Evolutionary conservation across 1,140 invertebrate species (phyloP), one percentile per base, ranked within the genome.

Genomic region (Lepidostoma basale): DNA sequence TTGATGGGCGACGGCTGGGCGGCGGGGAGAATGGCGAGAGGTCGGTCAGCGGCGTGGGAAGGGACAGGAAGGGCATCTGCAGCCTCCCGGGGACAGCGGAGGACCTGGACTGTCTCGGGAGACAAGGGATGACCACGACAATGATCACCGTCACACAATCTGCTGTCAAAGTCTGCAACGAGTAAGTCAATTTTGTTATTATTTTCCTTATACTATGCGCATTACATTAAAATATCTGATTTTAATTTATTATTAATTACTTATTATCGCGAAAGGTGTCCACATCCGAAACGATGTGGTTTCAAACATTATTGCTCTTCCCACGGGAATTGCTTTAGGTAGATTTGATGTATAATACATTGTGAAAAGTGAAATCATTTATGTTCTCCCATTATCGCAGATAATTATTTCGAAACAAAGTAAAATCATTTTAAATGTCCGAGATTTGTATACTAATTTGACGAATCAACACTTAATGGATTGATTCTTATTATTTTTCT

Each of bases 61-160:
- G 71, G 28, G 67, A 73, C 44, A 62, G 71, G 26, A 73, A 73
- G 44, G 67, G 71, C 3, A 73, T 73, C 25, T 69, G 62, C 20
- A 65, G 67, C 26, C 62, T 68, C 20, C 30, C 60, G 12, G 63
- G 67, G 3, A 14, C 56, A 25, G 36, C 18, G 12, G 64, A 60
- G 23, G 64, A 39, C 10, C 23, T 73, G 47, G 67, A 69, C 72
- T 82, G 80, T 67, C 72, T 81, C 16, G 76, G 77, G 3, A 77
- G 81, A 36, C 76, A 74, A 45, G 68, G 80, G 9, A 79, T 76
- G 22, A 79, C 79, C 22, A 81, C 78, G 0, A 82, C 80, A 9
- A 73, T 79, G 70, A 79, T 81, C 60, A 81, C 78, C 2, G 78
- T 81, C 45, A 77, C 77, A 16, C 82, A 82, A 68, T 81, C 77